These are phyloP conservation scores for Sinocyclocheilus rhinocerous DNA, from an alignment of 2,113 vertebrate genomes.

Conservation along the genomic window DNA sequence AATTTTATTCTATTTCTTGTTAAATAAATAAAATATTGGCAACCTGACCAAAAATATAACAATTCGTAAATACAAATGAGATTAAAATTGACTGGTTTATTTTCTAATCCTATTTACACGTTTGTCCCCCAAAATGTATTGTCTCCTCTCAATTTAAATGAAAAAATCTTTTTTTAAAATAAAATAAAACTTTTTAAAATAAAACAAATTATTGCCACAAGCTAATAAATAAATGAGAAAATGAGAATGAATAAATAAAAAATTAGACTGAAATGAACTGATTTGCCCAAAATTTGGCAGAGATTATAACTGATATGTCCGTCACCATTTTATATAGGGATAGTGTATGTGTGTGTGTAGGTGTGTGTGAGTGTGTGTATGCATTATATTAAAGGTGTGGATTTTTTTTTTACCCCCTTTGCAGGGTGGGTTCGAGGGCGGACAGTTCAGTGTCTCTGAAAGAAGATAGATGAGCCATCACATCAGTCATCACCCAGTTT, in stretches of 20 bases:
- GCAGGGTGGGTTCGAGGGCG: slow-evolving; percentile 39
- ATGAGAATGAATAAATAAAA: not conserved
- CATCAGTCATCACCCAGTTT: slow-evolving; percentile 63
- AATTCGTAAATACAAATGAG: no score
- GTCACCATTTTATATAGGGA: not conserved
- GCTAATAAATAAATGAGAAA: not conserved
- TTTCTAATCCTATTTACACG: no score
- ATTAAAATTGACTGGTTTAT: no score
- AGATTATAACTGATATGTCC: not conserved
- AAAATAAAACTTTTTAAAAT: no score
- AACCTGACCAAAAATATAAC: no score
- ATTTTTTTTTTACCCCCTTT: slow-evolving; percentile 1
- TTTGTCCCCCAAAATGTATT: no score
- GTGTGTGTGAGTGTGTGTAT: not conserved
- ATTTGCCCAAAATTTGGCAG: not conserved
- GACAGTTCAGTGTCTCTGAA: slow-evolving; percentile 50
- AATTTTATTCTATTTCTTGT: no score
- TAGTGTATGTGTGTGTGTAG: not conserved
- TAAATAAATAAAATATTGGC: no score
- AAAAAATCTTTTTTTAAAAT: no score
- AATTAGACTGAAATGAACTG: not conserved
- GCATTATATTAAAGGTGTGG: not conserved
- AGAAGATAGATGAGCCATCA: slow-evolving; percentile 64
- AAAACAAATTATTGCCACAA: not conserved
- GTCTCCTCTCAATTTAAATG: no score